Conservation (phyloP, 2,113 vertebrate genomes). For the Gadus macrocephalus region DNA sequence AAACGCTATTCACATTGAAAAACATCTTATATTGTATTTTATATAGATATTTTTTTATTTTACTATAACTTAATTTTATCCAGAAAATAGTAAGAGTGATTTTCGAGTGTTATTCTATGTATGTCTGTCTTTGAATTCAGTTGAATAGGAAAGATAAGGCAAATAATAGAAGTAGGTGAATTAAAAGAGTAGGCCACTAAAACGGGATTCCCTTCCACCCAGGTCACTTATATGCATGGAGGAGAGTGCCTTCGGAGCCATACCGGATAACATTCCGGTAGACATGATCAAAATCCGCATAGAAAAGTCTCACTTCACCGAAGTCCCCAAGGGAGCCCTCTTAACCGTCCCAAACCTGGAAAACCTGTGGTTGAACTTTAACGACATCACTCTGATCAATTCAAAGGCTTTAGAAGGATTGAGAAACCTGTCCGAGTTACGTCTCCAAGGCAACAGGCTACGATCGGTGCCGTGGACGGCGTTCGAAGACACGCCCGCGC, state of each 20-base stretch:
- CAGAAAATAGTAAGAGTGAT: neutral
- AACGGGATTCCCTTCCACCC: constrained; percentile 21
- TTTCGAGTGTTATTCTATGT: neutral
- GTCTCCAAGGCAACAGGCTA: constrained; percentile 86
- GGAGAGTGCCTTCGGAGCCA: constrained; percentile 72
- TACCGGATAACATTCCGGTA: constrained; percentile 77
- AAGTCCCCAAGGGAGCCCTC: constrained; percentile 79
- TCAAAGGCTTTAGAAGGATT: constrained; percentile 78
- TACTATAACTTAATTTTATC: too few relatives aligned
- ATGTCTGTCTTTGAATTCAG: too few relatives aligned
- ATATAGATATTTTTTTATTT: too few relatives aligned
- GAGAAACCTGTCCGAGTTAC: constrained; percentile 78
- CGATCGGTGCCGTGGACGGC: constrained; percentile 89
- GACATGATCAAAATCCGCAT: constrained; percentile 85
- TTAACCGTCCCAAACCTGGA: constrained; percentile 70
- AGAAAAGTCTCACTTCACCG: constrained; percentile 85
- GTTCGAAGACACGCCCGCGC: constrained; percentile 77
- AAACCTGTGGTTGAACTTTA: constrained; percentile 91
- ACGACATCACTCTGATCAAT: constrained; percentile 84
- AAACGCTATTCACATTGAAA: too few relatives aligned
- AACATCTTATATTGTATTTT: too few relatives aligned
- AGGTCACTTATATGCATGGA: constrained; percentile 82
- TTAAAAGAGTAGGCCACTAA: neutral
- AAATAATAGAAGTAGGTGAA: neutral
- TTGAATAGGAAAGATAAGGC: too few relatives aligned